These are phyloP conservation scores for Papilio polyxenes DNA, from an alignment of 1,140 invertebrate species.

Conservation along the genomic window DNA sequence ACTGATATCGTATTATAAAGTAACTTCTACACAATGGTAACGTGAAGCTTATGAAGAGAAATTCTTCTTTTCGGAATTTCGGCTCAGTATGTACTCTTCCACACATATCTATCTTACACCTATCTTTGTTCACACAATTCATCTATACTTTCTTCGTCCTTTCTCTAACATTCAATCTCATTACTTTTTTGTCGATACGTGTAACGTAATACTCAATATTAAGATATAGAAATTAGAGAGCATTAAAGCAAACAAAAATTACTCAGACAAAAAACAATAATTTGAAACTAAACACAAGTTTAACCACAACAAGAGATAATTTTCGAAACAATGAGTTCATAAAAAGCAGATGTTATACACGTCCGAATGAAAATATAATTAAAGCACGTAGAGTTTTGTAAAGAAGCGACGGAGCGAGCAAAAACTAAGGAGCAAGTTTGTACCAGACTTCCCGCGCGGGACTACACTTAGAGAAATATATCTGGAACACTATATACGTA, in stretches of 20 bases:
- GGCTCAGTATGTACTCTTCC: too few relatives aligned
- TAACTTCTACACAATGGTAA: not conserved
- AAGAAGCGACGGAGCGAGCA: not conserved
- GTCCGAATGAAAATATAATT: conserved; percentile 4
- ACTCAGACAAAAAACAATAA: too few relatives aligned
- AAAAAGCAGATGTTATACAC: conserved; percentile 5
- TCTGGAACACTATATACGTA: not conserved
- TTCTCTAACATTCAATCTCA: too few relatives aligned
- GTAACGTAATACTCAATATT: too few relatives aligned
- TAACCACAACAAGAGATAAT: not conserved
- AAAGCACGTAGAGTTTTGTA: conserved; percentile 17
- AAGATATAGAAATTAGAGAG: too few relatives aligned
- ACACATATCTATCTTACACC: too few relatives aligned
- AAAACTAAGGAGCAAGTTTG: conserved; percentile 14
- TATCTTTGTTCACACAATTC: too few relatives aligned
- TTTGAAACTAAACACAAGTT: not conserved
- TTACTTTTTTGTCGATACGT: too few relatives aligned
- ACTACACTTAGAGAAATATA: not conserved
- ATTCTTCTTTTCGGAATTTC: too few relatives aligned
- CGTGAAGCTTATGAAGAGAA: too few relatives aligned
- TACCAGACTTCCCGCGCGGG: not conserved
- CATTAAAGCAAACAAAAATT: too few relatives aligned
- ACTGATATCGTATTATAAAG: not conserved
- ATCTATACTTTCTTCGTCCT: too few relatives aligned
- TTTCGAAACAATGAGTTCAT: conserved; percentile 4